Conservation (phyloP, 2,797 vertebrate genomes). For the Gambusia yucatana region DNA sequence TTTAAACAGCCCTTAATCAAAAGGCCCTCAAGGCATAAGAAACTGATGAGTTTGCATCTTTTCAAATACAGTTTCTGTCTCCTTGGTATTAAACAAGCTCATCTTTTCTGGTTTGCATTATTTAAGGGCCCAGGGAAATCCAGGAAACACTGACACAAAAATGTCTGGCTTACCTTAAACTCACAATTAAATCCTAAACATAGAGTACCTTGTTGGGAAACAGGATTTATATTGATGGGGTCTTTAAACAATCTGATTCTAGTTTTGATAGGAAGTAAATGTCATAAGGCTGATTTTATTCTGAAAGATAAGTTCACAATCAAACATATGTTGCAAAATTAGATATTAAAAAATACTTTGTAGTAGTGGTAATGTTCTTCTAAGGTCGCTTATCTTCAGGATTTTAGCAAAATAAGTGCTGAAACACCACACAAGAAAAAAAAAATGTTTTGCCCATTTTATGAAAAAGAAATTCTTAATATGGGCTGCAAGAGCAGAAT, state of each 20-base stretch:
- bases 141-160: neutral
- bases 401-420: no score
- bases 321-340: neutral
- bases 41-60: neutral
- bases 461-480: neutral
- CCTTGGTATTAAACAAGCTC: neutral
- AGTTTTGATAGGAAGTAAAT: neutral
- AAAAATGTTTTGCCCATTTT: neutral
- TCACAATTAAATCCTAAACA: neutral
- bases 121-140: neutral
- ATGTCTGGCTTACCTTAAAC: neutral
- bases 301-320: neutral
- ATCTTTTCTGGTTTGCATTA: conserved; percentile 6
- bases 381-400: neutral
- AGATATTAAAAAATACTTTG: neutral
- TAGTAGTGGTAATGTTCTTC: neutral
- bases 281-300: neutral
- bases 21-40: neutral
- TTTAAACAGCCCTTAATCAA: conserved; percentile 13
- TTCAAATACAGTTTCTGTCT: conserved; percentile 1
- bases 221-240: neutral
- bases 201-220: neutral
- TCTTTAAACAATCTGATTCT: neutral
- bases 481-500: neutral
- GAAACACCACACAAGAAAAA: no score